These are phyloP conservation scores for Leucophenga maculata DNA, from an alignment of 2,888 invertebrate species.

Conservation along the genomic window DNA sequence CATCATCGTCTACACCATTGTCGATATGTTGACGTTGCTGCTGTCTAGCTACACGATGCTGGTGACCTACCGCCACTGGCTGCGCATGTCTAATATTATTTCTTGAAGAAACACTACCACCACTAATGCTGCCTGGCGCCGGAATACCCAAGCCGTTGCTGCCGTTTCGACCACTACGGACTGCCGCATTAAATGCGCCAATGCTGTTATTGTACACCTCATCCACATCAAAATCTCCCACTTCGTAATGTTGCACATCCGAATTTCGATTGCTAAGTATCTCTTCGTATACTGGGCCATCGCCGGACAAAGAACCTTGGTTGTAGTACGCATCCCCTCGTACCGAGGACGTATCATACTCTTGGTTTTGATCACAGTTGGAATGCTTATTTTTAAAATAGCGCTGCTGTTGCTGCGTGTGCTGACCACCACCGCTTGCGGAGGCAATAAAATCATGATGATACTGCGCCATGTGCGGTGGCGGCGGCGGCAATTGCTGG, in stretches of 20 bases:
- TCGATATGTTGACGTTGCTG: slow-evolving; percentile 15
- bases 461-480: slow-evolving; percentile 61
- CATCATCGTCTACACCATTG: slow-evolving; percentile 34
- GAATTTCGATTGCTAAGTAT: slow-evolving; percentile 69
- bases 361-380: slow-evolving; percentile 68
- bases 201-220: slow-evolving; percentile 60
- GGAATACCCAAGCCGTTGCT: slow-evolving; percentile 32
- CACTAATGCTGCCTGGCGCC: slow-evolving; percentile 54
- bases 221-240: slow-evolving; percentile 63
- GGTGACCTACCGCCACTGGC: slow-evolving; percentile 35
- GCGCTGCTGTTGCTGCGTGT: slow-evolving; percentile 53
- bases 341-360: slow-evolving; percentile 37
- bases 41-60: slow-evolving; percentile 45
- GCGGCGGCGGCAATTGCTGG: slow-evolving; percentile 55
- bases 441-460: slow-evolving; percentile 56
- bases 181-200: slow-evolving; percentile 53
- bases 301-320: slow-evolving; percentile 56
- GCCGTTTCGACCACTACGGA: slow-evolving; percentile 31
- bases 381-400: slow-evolving; percentile 70
- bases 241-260: slow-evolving; percentile 67
- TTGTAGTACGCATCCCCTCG: slow-evolving; percentile 66
- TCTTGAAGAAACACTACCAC: slow-evolving; percentile 55
- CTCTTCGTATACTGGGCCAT: slow-evolving; percentile 70
- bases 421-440: slow-evolving; percentile 40
- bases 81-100: slow-evolving; percentile 46